These are phyloP conservation scores for Spodoptera littoralis DNA, from an alignment of 2,888 invertebrate species.

Conservation along the genomic window DNA sequence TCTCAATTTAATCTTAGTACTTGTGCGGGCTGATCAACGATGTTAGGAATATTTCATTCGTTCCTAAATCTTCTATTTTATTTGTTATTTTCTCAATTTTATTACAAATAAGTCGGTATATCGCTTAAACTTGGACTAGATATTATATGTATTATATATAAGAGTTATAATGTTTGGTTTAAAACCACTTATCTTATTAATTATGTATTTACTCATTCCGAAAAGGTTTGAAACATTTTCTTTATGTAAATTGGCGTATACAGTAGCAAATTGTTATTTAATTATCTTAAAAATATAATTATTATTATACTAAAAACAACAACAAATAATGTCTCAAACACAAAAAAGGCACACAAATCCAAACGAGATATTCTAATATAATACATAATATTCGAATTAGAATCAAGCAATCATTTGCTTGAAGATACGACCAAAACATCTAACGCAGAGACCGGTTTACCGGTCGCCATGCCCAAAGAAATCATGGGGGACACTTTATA, in stretches of 20 bases:
- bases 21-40: slow-evolving; percentile 35
- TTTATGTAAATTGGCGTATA: no score
- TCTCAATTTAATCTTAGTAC: slow-evolving; percentile 41
- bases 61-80: background rate
- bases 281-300: no score
- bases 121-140: no score
- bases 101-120: no score
- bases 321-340: slow-evolving; percentile 23
- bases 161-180: no score
- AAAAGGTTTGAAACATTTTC: no score
- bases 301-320: background rate
- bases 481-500: slow-evolving; percentile 70
- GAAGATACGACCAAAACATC: slow-evolving; percentile 59
- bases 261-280: no score
- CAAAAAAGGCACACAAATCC: slow-evolving; percentile 11
- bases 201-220: no score
- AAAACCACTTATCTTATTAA: no score
- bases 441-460: slow-evolving; percentile 68
- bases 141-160: no score
- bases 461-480: slow-evolving; percentile 57
- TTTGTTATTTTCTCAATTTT: no score
- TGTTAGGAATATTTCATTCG: background rate
- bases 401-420: slow-evolving; percentile 51
- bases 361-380: slow-evolving; percentile 32
- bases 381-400: slow-evolving; percentile 53